Evolutionary conservation across 2,797 vertebrate genomes (phyloP).

Genomic region (Hirundo rustica): DNA sequence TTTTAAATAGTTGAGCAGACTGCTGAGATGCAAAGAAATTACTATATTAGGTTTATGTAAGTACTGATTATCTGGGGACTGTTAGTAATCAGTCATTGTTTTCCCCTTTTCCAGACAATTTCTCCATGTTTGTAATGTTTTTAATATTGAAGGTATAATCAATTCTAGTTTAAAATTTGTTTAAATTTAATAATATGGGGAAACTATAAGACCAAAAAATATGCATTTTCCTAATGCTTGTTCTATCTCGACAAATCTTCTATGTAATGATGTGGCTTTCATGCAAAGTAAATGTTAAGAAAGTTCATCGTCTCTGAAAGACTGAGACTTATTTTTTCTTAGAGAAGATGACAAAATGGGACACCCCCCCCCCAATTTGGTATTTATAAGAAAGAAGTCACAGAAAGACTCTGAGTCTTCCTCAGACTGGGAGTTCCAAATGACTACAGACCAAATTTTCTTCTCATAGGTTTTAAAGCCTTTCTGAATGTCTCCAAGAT

Average conservation of each 20-base stretch:
- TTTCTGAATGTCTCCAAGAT: background rate
- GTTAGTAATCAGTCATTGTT: background rate
- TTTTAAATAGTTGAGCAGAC: background rate
- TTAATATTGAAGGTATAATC: background rate
- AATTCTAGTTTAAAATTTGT: background rate
- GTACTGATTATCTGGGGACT: background rate
- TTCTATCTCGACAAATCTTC: too few species aligned
- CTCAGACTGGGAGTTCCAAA: background rate
- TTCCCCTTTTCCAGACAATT: background rate
- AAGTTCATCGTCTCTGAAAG: background rate
- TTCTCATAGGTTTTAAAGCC: background rate
- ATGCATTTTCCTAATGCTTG: too few species aligned
- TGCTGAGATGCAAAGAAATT: background rate
- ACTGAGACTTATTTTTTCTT: background rate
- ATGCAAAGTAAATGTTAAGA: background rate
- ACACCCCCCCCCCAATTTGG: fast-evolving
- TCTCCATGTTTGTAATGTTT: background rate
- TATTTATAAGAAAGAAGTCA: background rate
- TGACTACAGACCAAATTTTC: background rate
- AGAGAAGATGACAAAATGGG: background rate
- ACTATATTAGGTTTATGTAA: background rate
- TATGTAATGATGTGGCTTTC: too few species aligned
- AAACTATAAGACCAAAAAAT: background rate
- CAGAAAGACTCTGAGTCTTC: background rate
- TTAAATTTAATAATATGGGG: background rate